phyloP scores from a whole-genome alignment of 2,888 invertebrate genomes.

The Ethmia dodecea region DNA sequence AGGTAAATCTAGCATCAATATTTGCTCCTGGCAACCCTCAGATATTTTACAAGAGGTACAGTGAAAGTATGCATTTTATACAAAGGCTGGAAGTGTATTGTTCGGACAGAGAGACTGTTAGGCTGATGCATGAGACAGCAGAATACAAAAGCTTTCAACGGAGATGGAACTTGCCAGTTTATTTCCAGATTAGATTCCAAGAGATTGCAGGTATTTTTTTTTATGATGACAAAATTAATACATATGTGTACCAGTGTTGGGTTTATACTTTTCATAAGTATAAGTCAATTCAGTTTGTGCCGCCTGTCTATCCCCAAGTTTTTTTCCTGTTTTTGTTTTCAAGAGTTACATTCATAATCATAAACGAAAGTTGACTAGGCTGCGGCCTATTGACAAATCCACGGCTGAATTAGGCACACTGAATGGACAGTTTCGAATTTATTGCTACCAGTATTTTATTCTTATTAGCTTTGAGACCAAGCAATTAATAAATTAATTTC shows the following conservation, averaged over 20 bases:
- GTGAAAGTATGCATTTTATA: constrained; percentile 86
- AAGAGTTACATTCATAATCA: too few species aligned
- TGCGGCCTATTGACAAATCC: too few species aligned
- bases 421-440: too few species aligned
- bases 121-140: constrained; percentile 79
- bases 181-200: constrained; percentile 96
- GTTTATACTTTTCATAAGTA: not conserved
- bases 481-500: constrained; percentile 16
- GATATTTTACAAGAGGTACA: constrained; percentile 89
- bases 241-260: not conserved
- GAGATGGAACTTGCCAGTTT: constrained; percentile 97
- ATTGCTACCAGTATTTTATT: too few species aligned
- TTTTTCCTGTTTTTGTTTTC: too few species aligned
- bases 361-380: too few species aligned
- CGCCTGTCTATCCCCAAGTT: too few species aligned
- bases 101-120: constrained; percentile 73
- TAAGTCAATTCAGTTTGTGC: too few species aligned
- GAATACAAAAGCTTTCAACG: constrained; percentile 88
- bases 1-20: constrained; percentile 88
- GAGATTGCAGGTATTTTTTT: constrained; percentile 85
- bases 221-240: not conserved
- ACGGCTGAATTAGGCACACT: too few species aligned
- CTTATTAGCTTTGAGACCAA: too few species aligned
- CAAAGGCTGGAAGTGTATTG: constrained; percentile 83
- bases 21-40: constrained; percentile 96